Percentiles rank a stretch among this genome's conserved stretches.
phyloP scores from a whole-genome alignment of 1,140 invertebrate species.

The Diplogasteroides magnus region DNA sequence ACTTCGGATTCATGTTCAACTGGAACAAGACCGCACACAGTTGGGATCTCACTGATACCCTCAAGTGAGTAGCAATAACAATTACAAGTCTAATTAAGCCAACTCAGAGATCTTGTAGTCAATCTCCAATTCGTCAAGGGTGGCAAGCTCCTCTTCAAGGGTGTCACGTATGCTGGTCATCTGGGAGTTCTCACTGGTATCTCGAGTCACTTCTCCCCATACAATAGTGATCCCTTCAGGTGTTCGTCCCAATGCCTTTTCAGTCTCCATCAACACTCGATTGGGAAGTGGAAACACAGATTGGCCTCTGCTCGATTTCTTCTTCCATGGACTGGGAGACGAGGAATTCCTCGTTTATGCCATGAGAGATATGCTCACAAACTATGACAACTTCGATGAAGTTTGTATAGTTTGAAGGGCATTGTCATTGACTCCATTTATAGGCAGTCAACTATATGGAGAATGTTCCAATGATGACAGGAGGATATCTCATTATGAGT shows the following conservation, averaged over 20 bases:
- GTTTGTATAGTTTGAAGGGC: slow-evolving; percentile 5
- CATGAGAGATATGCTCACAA: neutral
- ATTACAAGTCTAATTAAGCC: neutral
- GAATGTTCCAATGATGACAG: slow-evolving; percentile 7
- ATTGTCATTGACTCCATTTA: no score
- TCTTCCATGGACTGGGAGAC: slow-evolving; percentile 8
- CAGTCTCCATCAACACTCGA: slow-evolving; percentile 20
- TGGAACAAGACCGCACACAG: neutral
- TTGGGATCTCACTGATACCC: neutral
- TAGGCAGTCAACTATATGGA: slow-evolving; percentile 14
- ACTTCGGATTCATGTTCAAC: neutral
- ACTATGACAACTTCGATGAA: neutral
- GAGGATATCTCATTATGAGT: slow-evolving; percentile 20
- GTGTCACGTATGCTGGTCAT: slow-evolving; percentile 63
- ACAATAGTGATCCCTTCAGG: slow-evolving; percentile 14
- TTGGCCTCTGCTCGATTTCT: slow-evolving; percentile 16
- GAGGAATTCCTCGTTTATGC: slow-evolving; percentile 6
- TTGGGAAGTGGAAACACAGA: slow-evolving; percentile 7
- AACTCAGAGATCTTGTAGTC: neutral
- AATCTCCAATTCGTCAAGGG: slow-evolving; percentile 51
- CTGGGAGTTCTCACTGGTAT: slow-evolving; percentile 57
- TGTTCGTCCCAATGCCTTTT: slow-evolving; percentile 15
- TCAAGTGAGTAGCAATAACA: neutral
- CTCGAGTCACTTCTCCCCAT: no score
- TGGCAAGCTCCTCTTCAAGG: slow-evolving; percentile 58